phyloP scores from a whole-genome alignment of 2,113 vertebrate genomes.

The Zeus faber region DNA sequence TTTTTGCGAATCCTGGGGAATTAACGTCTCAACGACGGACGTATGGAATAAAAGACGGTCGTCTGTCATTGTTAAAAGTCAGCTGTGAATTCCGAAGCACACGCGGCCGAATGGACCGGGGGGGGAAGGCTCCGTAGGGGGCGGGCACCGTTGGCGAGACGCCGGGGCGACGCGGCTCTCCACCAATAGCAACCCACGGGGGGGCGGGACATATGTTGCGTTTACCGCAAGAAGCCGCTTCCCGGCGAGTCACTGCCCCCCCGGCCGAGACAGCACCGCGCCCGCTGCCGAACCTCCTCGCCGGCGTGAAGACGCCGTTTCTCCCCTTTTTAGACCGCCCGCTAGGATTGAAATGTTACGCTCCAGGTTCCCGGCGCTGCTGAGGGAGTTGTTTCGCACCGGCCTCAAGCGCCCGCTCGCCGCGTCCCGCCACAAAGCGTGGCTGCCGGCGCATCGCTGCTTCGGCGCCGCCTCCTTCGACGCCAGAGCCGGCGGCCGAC shows the following conservation, averaged over 20 bases:
- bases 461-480: conserved; percentile 39
- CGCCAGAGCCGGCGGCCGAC: conserved; percentile 12
- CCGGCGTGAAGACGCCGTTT: background rate
- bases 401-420: conserved; percentile 61
- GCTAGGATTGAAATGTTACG: conserved; percentile 78
- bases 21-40: too few relatives aligned
- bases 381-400: conserved; percentile 72
- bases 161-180: conserved; percentile 41
- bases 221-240: conserved; percentile 19
- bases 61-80: too few relatives aligned
- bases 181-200: conserved; percentile 44
- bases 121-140: too few relatives aligned
- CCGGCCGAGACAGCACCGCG: background rate
- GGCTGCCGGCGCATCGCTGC: conserved; percentile 32
- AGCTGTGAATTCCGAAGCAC: too few relatives aligned
- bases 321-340: conserved; percentile 32
- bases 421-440: conserved; percentile 39
- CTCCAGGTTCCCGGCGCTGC: conserved; percentile 65
- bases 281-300: background rate
- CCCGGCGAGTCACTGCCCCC: conserved; percentile 26
- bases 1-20: too few relatives aligned
- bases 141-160: background rate
- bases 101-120: too few relatives aligned
- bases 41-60: too few relatives aligned
- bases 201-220: conserved; percentile 34